A percentile compares a stretch with the other conserved stretches of the same genome.
phyloP scores from a whole-genome alignment of 2,113 vertebrate genomes.

The Corythornis madagascariensis region DNA sequence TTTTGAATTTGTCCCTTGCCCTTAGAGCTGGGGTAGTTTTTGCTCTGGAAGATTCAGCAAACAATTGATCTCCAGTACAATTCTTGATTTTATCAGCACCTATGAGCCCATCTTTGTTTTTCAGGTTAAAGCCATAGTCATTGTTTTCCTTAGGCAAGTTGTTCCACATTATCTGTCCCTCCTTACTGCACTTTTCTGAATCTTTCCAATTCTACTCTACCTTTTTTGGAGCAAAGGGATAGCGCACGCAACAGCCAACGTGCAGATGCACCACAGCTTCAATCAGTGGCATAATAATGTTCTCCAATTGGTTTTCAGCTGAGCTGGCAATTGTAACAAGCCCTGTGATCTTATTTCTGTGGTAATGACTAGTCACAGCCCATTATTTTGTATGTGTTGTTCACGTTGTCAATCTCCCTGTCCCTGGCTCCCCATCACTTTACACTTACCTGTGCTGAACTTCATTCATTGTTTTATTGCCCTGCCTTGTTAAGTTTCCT shows the following conservation, averaged over 20 bases:
- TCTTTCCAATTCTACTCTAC: not conserved
- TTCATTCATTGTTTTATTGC: not conserved
- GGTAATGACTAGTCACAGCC: not conserved
- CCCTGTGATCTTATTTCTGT: not conserved
- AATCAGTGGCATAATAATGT: not conserved
- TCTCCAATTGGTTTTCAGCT: not conserved
- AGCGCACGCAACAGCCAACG: not conserved
- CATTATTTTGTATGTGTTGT: not conserved
- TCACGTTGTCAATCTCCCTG: not conserved
- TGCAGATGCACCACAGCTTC: not conserved
- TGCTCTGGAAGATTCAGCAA: not conserved
- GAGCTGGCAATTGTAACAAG: not conserved
- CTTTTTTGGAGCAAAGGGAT: not conserved
- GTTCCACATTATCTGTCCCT: not conserved
- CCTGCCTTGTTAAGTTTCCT: not conserved
- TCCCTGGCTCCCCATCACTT: not conserved
- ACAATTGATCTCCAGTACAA: fast-evolving
- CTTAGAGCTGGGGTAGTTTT: not conserved
- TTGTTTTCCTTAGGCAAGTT: not conserved
- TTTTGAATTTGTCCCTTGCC: not conserved
- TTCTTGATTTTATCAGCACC: not conserved
- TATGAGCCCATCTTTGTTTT: not conserved
- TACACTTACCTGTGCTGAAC: not conserved
- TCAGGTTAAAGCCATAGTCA: not conserved
- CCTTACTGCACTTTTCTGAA: not conserved